phyloP scores from a whole-genome alignment of 1,140 invertebrate species.

The Araneus ventricosus region DNA sequence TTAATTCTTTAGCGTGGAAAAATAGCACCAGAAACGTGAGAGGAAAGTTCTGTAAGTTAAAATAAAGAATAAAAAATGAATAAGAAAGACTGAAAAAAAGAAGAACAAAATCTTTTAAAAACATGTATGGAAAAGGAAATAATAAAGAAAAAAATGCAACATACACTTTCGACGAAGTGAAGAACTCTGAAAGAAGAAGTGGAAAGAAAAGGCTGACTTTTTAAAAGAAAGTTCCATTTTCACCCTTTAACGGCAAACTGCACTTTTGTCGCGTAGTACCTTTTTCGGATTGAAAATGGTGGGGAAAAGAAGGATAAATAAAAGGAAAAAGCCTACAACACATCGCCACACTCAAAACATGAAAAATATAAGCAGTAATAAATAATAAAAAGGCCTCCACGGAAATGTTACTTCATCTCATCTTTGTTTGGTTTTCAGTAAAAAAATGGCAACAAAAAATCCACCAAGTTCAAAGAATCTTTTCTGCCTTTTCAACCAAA shows the following conservation, averaged over 20 bases:
- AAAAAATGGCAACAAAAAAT: conserved; percentile 41
- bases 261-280: conserved; percentile 61
- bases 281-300: conserved; percentile 42
- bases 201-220: conserved; percentile 49
- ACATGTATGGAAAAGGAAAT: conserved; percentile 19
- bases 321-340: conserved; percentile 17
- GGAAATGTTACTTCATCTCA: conserved; percentile 65
- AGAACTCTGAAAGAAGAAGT: conserved; percentile 54
- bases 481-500: conserved; percentile 64
- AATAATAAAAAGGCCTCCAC: conserved; percentile 30
- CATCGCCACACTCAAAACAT: conserved; percentile 39
- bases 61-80: background rate
- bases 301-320: background rate
- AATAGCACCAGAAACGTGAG: conserved; percentile 35
- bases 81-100: background rate
- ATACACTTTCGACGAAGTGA: conserved; percentile 42
- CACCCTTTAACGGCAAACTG: conserved; percentile 66
- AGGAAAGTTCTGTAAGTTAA: conserved; percentile 8
- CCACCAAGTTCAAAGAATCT: conserved; percentile 50
- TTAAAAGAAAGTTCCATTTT: conserved; percentile 71
- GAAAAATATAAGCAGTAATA: conserved; percentile 65
- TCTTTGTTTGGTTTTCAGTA: conserved; percentile 45
- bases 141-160: conserved; percentile 46
- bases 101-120: conserved; percentile 37
- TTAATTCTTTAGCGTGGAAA: conserved; percentile 1